A percentile compares a stretch with the other conserved stretches of the same genome.
phyloP scores from a whole-genome alignment of 2,797 vertebrate species.

The Pterois miles region DNA sequence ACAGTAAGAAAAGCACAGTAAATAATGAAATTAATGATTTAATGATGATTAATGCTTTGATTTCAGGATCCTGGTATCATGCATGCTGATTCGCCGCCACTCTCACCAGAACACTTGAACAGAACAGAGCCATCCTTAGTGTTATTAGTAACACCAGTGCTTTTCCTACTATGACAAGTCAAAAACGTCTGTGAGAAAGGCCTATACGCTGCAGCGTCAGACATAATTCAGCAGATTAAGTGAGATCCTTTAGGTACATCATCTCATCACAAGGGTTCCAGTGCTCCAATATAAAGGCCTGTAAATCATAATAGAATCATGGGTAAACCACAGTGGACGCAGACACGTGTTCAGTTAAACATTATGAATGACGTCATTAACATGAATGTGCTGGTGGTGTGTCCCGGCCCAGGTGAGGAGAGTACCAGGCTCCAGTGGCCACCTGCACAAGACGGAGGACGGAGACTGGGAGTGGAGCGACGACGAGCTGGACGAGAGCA shows the following conservation, averaged over 20 bases:
- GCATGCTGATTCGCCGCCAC: no score
- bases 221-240: no score
- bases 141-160: no score
- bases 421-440: constrained; percentile 96
- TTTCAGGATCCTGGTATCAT: no score
- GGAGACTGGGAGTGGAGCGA: constrained; percentile 99
- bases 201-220: no score
- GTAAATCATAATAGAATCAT: constrained; percentile 3
- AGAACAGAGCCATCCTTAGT: no score
- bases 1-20: no score
- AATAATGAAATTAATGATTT: no score
- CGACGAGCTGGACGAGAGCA: constrained; percentile 95
- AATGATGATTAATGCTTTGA: no score
- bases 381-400: constrained; percentile 1
- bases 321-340: background rate
- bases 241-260: background rate
- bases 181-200: no score
- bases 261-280: background rate
- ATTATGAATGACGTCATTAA: background rate
- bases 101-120: no score
- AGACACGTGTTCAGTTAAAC: background rate
- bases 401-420: constrained; percentile 88
- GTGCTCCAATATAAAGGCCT: background rate
- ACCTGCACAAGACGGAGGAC: constrained; percentile 97
- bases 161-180: no score